Conservation (phyloP, 2,888 invertebrate genomes). For the Himalopsyche japonica region DNA sequence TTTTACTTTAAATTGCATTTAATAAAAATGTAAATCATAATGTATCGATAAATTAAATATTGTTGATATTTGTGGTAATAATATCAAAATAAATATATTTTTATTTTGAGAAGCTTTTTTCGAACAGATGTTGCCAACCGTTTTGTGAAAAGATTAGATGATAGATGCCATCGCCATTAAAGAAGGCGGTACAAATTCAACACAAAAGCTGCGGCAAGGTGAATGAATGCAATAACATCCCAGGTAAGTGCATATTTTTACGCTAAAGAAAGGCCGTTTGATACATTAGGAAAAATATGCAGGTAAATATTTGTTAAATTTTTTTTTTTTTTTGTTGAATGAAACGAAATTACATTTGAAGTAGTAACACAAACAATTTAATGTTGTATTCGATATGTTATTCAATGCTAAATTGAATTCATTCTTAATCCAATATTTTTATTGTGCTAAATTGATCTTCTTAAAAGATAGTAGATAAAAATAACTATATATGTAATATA, state of each 20-base stretch:
- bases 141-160: slow-evolving; percentile 30
- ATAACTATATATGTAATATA: no score
- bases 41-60: no score
- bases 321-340: not conserved
- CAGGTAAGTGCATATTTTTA: not conserved
- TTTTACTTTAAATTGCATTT: no score
- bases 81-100: no score
- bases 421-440: no score
- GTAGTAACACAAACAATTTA: no score
- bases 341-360: not conserved
- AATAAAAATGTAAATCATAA: no score
- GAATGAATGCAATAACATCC: not conserved
- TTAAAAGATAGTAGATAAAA: no score
- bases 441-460: no score
- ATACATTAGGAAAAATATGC: not conserved
- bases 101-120: not conserved
- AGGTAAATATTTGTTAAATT: not conserved
- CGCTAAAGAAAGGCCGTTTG: not conserved
- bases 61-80: no score
- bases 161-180: slow-evolving; percentile 26
- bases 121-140: slow-evolving; percentile 18
- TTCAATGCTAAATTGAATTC: no score
- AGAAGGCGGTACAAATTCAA: slow-evolving; percentile 6
- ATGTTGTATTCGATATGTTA: no score
- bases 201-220: not conserved